These are phyloP conservation scores for Anisognathus igniventris DNA, from an alignment of 2,797 vertebrate genomes.

Conservation along the genomic window DNA sequence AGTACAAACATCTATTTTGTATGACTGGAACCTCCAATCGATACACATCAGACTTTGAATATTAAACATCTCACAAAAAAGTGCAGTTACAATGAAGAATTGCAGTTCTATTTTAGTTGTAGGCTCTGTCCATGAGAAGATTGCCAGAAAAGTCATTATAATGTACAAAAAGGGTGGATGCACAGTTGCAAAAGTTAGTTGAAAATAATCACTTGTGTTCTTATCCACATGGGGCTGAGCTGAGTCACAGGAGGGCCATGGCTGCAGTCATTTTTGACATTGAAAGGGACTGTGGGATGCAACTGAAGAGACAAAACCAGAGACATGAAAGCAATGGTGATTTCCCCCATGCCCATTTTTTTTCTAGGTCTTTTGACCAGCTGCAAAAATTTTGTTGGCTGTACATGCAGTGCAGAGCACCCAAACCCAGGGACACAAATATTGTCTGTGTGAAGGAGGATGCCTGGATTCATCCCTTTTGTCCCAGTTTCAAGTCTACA, in stretches of 20 bases:
- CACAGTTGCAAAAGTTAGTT: neutral
- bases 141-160: neutral
- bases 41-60: neutral
- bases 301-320: neutral
- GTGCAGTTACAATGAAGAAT: neutral
- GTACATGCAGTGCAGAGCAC: neutral
- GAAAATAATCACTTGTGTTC: neutral
- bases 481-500: neutral
- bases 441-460: neutral
- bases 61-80: neutral
- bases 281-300: neutral
- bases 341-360: neutral
- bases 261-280: neutral
- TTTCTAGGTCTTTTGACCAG: neutral
- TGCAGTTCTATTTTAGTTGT: neutral
- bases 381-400: neutral
- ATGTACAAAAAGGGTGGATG: neutral
- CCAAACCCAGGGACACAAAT: neutral
- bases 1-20: neutral
- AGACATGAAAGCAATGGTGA: neutral
- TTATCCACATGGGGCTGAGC: neutral
- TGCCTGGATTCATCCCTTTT: neutral
- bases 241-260: neutral
- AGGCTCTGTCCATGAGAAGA: neutral
- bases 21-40: neutral